Conservation (phyloP, 2,113 vertebrate genomes). For the Toxostoma redivivum region DNA sequence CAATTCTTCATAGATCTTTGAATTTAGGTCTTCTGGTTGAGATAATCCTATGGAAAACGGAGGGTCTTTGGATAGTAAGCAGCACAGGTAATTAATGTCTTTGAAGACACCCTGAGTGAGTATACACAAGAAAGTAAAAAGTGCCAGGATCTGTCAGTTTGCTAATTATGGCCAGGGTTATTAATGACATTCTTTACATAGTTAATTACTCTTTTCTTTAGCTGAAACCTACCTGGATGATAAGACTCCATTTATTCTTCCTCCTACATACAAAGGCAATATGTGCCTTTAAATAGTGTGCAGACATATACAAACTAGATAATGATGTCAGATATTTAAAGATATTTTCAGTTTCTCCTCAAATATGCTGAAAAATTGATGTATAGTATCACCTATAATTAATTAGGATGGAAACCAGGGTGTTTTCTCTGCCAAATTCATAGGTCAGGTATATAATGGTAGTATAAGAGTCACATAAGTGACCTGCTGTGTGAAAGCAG, state of each 20-base stretch:
- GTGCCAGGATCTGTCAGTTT: not conserved
- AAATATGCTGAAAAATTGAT: not conserved
- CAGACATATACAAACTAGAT: not conserved
- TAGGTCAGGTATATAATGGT: not conserved
- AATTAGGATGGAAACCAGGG: not conserved
- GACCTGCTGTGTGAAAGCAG: not conserved
- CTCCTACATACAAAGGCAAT: not conserved
- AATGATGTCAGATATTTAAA: not conserved
- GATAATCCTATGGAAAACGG: not conserved
- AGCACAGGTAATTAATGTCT: not conserved
- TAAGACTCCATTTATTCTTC: not conserved
- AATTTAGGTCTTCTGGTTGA: not conserved
- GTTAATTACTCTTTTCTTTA: not conserved
- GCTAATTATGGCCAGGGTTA: not conserved
- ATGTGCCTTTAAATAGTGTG: not conserved
- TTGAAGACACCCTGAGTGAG: not conserved
- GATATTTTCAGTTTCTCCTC: not conserved
- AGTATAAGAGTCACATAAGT: not conserved
- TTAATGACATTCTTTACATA: not conserved
- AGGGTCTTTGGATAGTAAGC: not conserved
- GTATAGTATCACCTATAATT: not conserved
- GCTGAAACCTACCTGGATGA: not conserved
- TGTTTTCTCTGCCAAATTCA: not conserved
- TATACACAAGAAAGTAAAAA: not conserved
- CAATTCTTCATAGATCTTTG: not conserved